Base-by-base conservation (phyloP, 2,888 invertebrate species). In the Serripes groenlandicus region DNA sequence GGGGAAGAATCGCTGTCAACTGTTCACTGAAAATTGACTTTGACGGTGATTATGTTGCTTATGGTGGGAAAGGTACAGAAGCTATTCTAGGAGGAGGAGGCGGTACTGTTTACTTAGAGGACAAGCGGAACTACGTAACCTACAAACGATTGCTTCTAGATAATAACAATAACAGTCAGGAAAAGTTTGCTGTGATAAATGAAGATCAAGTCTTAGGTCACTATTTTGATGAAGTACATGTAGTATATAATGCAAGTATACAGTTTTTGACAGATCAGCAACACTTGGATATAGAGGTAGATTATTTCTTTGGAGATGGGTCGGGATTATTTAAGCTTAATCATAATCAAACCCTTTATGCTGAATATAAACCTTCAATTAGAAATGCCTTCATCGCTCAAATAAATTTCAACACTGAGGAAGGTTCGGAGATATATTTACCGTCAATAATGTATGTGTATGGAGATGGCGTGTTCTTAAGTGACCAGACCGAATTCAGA, bases 101-200 rank as follows among this genome's bases (percentile, higher is more conserved):
- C 7, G 92, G 92, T 3, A 91, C 91, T 7, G 89, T 91, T 1
- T 92, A 92, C 70, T 71, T 92, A 23, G 74, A 91, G 37, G 91
- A 92, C 32, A 84, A 88, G 3, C 68, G 88, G 32, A 83, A 78
- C 35, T 77, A 83, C 9, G 75, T 74, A 9, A 42, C 75, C 5
- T 90, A 91, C 69, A 87, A 83, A 62, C 56, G 87, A 30, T 83
- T 92, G 0, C 42, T 90, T 4, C 68, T 91, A 28, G 89, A 92
- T 78, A 92, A 91, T 74, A 76, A 72, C 7, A 78, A 86, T 23
- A 75, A 86, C 37, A 88, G 90, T 4, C 75, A 88, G 42, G 82
- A 88, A 58, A 90, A 90, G 72, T 90, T 89, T 78, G 86, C 89
- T 37, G 88, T 88, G 21, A 84, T 92, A 30, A 85, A 90, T 52